Percentiles rank a stretch among this genome's conserved stretches.
These are phyloP conservation scores for Malaclemys terrapin DNA, from an alignment of 2,113 vertebrate species.

Conservation along the genomic window DNA sequence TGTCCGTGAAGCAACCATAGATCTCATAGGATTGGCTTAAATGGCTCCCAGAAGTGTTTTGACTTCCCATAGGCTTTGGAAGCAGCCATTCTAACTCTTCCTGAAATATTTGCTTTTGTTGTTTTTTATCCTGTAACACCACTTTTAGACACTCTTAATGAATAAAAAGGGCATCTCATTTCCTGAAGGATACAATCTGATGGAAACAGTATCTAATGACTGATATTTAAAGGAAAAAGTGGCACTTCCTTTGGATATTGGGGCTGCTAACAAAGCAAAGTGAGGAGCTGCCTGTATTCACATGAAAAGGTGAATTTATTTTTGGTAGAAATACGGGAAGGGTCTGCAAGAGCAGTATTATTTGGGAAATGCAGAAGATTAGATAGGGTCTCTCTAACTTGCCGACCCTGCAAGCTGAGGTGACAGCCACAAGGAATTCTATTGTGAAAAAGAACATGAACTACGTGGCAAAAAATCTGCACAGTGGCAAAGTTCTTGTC, in stretches of 20 bases:
- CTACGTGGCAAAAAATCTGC: not conserved
- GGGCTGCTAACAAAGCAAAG: not conserved
- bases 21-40: constrained; percentile 71
- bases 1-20: constrained; percentile 74
- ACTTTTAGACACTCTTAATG: constrained; percentile 73
- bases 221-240: not conserved
- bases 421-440: not conserved
- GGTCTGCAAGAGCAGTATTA: not conserved
- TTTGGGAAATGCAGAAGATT: constrained; percentile 1
- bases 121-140: constrained; percentile 56
- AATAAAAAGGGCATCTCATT: constrained; percentile 73
- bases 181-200: constrained; percentile 24
- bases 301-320: not conserved
- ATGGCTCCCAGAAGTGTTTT: constrained; percentile 58
- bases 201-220: constrained; percentile 8
- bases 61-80: constrained; percentile 69
- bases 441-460: not conserved
- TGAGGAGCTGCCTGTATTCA: not conserved
- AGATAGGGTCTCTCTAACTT: not conserved
- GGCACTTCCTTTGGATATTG: not conserved
- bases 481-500: not conserved
- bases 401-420: not conserved
- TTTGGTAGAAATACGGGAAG: constrained; percentile 4
- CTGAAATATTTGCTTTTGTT: constrained; percentile 67
- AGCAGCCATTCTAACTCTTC: constrained; percentile 76